These are phyloP conservation scores for Papilio dardanus DNA, from an alignment of 1,140 invertebrate species.

Conservation along the genomic window DNA sequence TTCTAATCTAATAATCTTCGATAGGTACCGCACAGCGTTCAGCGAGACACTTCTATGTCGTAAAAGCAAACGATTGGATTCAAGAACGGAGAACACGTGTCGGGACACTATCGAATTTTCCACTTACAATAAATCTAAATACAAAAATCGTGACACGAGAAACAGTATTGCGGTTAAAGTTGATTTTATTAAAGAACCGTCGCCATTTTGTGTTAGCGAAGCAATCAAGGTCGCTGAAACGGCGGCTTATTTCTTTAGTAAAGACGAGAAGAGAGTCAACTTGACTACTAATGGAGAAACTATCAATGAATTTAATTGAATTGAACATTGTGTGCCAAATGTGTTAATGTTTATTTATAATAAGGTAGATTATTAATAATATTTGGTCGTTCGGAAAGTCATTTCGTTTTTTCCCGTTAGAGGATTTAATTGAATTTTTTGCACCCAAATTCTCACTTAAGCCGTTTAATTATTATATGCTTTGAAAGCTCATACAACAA, in stretches of 20 bases:
- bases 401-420: no score
- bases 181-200: constrained; percentile 61
- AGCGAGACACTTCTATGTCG: constrained; percentile 61
- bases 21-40: constrained; percentile 63
- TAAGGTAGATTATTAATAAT: no score
- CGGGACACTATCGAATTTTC: constrained; percentile 55
- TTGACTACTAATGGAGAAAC: constrained; percentile 10
- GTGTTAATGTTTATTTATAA: neutral
- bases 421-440: no score
- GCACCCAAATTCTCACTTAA: no score
- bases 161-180: constrained; percentile 60
- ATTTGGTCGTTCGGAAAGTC: no score
- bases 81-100: constrained; percentile 53
- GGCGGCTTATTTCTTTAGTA: constrained; percentile 45
- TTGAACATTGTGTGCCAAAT: no score
- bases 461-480: no score
- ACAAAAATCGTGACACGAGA: constrained; percentile 50
- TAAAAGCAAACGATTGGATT: constrained; percentile 43
- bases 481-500: no score
- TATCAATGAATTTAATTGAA: constrained; percentile 11
- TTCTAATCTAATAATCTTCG: neutral
- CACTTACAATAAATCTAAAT: constrained; percentile 47
- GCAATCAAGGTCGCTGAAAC: constrained; percentile 48
- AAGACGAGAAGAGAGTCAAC: constrained; percentile 38
- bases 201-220: constrained; percentile 59